These are phyloP conservation scores for Tachypleus tridentatus DNA, from an alignment of 1,140 invertebrate species.

Conservation along the genomic window DNA sequence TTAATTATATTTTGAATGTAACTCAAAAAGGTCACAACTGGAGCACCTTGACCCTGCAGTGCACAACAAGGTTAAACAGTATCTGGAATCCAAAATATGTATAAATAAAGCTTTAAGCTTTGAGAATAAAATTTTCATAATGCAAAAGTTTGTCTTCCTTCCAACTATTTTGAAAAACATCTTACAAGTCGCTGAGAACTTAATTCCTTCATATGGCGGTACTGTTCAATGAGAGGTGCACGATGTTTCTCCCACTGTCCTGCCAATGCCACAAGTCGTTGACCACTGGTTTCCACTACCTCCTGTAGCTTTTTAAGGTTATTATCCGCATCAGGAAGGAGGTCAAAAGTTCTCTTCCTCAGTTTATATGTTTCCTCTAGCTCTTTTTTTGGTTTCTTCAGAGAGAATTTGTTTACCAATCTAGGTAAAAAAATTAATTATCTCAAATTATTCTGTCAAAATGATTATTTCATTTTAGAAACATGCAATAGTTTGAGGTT, in stretches of 20 bases:
- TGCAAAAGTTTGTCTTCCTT: too few relatives aligned
- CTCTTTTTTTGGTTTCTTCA: constrained; percentile 22
- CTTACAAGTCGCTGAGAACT: constrained; percentile 46
- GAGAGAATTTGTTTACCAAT: constrained; percentile 29
- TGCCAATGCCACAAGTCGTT: constrained; percentile 46
- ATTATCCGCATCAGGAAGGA: constrained; percentile 47
- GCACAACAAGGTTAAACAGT: constrained; percentile 13
- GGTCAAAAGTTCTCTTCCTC: constrained; percentile 47
- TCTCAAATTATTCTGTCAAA: constrained; percentile 1
- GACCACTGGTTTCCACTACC: constrained; percentile 45
- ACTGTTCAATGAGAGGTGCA: constrained; percentile 48
- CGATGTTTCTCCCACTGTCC: constrained; percentile 57
- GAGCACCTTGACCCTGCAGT: too few relatives aligned
- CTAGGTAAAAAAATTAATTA: constrained; percentile 10
- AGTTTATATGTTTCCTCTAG: constrained; percentile 33
- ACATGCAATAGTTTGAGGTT: background rate
- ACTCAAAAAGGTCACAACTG: too few relatives aligned
- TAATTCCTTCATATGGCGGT: constrained; percentile 43
- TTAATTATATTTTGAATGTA: too few relatives aligned
- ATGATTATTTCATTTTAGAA: constrained; percentile 7
- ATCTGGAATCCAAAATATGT: background rate
- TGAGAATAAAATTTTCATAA: constrained; percentile 3
- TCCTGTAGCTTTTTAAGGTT: constrained; percentile 50
- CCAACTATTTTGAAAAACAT: too few relatives aligned
- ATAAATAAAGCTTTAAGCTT: too few relatives aligned